A percentile compares a stretch with the other conserved stretches of the same genome.
Evolutionary conservation across 2,888 invertebrate species (phyloP).

Genomic region (Dryomyza anilis): DNA sequence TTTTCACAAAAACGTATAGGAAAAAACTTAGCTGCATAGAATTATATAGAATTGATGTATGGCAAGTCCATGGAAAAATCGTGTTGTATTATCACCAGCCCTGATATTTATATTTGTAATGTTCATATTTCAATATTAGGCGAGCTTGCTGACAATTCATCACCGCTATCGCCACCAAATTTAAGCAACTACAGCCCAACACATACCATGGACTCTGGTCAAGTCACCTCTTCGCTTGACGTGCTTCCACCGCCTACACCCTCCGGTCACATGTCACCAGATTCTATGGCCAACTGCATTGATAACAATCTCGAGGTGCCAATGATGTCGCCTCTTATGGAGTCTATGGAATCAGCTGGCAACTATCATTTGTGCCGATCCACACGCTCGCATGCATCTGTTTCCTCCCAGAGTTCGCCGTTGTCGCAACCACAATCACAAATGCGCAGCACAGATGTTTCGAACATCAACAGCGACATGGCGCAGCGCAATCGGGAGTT

Average conservation of each 20-base stretch:
- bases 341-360: constrained; percentile 36
- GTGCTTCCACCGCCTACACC: constrained; percentile 48
- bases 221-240: constrained; percentile 54
- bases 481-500: constrained; percentile 29
- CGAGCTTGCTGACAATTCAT: constrained; percentile 58
- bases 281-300: constrained; percentile 45
- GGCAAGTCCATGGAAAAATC: too few relatives aligned
- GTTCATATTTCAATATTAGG: constrained; percentile 40
- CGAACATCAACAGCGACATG: constrained; percentile 19
- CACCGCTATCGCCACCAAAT: constrained; percentile 57
- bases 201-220: constrained; percentile 51
- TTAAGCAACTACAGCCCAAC: constrained; percentile 55
- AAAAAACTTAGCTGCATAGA: too few relatives aligned
- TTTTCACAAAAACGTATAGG: too few relatives aligned
- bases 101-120: too few relatives aligned
- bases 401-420: constrained; percentile 37
- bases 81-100: too few relatives aligned
- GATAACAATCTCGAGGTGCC: constrained; percentile 49
- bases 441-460: constrained; percentile 23
- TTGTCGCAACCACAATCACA: constrained; percentile 9
- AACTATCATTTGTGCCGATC: constrained; percentile 32
- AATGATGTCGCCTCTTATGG: constrained; percentile 47
- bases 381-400: constrained; percentile 18
- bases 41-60: too few relatives aligned
- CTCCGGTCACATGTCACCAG: constrained; percentile 45